A percentile compares a stretch with the other conserved stretches of the same genome.
phyloP scores from a whole-genome alignment of 2,888 invertebrate genomes.

The Thecocarcelia acutangulata region DNA sequence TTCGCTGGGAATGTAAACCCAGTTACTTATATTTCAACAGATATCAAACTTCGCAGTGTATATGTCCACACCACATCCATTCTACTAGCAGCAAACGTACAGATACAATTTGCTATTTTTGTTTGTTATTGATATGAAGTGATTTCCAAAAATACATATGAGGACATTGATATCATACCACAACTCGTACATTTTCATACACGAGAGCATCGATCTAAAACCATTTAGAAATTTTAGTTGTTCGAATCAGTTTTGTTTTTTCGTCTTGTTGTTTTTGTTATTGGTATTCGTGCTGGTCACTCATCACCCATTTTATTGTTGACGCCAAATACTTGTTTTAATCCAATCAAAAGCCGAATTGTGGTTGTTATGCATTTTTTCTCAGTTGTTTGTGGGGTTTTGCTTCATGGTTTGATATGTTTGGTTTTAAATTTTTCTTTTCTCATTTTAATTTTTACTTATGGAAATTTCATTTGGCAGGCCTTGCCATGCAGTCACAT shows the following conservation, averaged over 20 bases:
- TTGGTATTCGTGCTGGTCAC: slow-evolving; percentile 63
- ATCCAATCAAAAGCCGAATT: slow-evolving; percentile 78
- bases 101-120: neutral
- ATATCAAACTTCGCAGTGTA: slow-evolving; percentile 12
- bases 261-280: slow-evolving; percentile 7
- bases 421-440: slow-evolving; percentile 36
- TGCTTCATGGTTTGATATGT: slow-evolving; percentile 53
- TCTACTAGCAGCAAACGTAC: no score
- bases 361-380: slow-evolving; percentile 73
- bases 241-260: slow-evolving; percentile 13
- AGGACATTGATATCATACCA: slow-evolving; percentile 36
- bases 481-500: slow-evolving; percentile 34
- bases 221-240: slow-evolving; percentile 47
- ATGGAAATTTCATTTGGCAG: slow-evolving; percentile 44
- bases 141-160: slow-evolving; percentile 46
- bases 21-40: no score
- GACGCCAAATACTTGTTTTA: slow-evolving; percentile 77
- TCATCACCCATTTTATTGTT: slow-evolving; percentile 68
- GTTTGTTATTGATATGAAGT: slow-evolving; percentile 63
- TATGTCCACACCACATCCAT: no score
- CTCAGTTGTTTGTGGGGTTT: slow-evolving; percentile 63
- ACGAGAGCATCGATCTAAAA: slow-evolving; percentile 43
- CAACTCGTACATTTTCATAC: neutral
- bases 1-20: no score
- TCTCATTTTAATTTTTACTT: slow-evolving; percentile 11